A percentile compares a stretch with the other conserved stretches of the same genome.
These are phyloP conservation scores for Latheticus oryzae DNA, from an alignment of 2,888 invertebrate species.

Conservation along the genomic window DNA sequence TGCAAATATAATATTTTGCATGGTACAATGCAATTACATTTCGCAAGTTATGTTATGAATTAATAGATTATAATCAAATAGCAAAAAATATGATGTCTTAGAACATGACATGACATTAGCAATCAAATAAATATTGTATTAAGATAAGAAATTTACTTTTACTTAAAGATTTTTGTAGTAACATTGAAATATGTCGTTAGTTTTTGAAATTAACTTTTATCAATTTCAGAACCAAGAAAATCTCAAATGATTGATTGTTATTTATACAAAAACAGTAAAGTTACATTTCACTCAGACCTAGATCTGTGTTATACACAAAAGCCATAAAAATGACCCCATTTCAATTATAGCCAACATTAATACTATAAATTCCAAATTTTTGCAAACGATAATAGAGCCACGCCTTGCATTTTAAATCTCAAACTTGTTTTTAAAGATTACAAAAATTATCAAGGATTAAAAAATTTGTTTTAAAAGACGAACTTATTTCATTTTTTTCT, in stretches of 20 bases:
- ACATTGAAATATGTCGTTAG: too few species aligned
- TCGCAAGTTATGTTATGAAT: slow-evolving; percentile 35
- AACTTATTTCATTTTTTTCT: too few species aligned
- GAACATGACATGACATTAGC: too few species aligned
- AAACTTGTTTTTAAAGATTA: slow-evolving; percentile 12
- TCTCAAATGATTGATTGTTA: slow-evolving; percentile 17
- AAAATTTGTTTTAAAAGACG: too few species aligned
- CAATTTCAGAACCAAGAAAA: background rate
- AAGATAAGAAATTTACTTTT: too few species aligned
- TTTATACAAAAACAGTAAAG: slow-evolving; percentile 14
- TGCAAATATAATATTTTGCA: slow-evolving; percentile 25
- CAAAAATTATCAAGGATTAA: slow-evolving; percentile 11
- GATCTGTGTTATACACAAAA: slow-evolving; percentile 18
- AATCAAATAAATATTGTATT: too few species aligned
- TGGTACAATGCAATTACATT: slow-evolving; percentile 30
- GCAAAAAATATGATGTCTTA: too few species aligned
- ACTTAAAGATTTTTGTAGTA: too few species aligned
- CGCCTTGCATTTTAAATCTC: slow-evolving; percentile 11
- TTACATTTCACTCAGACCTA: slow-evolving; percentile 28
- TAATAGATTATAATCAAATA: slow-evolving; percentile 30
- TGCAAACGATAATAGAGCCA: slow-evolving; percentile 22
- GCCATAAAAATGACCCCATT: slow-evolving; percentile 23
- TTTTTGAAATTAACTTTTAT: too few species aligned
- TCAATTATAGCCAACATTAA: slow-evolving; percentile 18
- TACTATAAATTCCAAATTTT: slow-evolving; percentile 28